phyloP scores from a whole-genome alignment of 2,797 vertebrate genomes.

The Dendrocincla fuliginosa region DNA sequence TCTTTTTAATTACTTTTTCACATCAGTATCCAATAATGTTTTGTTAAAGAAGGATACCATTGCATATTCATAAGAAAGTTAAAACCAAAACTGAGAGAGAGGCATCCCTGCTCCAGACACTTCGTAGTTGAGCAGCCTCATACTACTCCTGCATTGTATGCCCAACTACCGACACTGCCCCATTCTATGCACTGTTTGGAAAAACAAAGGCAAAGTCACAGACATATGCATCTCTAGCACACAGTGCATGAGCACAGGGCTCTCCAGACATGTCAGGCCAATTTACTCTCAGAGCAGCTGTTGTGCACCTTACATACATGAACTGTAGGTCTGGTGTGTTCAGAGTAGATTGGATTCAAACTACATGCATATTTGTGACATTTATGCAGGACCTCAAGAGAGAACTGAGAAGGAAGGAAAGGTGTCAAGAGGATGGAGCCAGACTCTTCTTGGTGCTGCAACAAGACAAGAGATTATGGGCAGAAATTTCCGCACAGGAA shows the following conservation, averaged over 20 bases:
- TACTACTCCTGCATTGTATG: background rate
- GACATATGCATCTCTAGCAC: background rate
- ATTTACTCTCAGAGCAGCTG: background rate
- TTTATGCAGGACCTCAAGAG: background rate
- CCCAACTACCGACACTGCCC: background rate
- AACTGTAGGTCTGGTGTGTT: background rate
- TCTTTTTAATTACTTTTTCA: background rate
- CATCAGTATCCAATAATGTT: background rate
- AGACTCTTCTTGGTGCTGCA: fast-evolving
- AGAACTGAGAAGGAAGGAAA: background rate
- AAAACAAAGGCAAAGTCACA: background rate
- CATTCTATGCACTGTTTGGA: background rate
- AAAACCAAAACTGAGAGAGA: background rate
- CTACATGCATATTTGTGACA: background rate
- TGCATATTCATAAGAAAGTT: background rate
- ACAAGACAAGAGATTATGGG: fast-evolving
- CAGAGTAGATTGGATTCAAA: background rate
- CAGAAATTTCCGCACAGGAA: background rate
- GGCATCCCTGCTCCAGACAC: background rate
- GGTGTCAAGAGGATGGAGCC: background rate
- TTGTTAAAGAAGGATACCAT: background rate
- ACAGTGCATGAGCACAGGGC: background rate
- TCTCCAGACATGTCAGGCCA: background rate
- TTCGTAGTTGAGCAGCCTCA: background rate
- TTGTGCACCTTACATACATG: background rate